Conservation (phyloP, 92 coral and sea anemone genomes). For the Porites cylindrica region DNA sequence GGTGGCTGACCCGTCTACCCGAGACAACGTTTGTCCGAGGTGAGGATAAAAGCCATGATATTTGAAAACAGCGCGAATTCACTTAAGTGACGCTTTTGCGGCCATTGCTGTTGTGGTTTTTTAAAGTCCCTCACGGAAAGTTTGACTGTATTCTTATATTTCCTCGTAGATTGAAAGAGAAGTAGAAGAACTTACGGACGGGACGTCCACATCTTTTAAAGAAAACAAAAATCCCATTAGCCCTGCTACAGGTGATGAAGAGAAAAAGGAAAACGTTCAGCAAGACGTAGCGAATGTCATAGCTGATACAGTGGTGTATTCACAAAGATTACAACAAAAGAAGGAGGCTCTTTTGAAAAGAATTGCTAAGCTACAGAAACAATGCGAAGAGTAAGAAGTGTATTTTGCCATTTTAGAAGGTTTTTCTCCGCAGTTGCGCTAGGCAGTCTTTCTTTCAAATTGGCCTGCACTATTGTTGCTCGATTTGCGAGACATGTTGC, state of each 20-base stretch:
- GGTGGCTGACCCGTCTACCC: no score
- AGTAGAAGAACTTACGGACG: conserved; percentile 53
- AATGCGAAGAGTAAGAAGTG: conserved; percentile 73
- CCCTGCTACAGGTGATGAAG: conserved; percentile 27
- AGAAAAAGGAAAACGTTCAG: conserved; percentile 36
- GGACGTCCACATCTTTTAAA: conserved; percentile 13
- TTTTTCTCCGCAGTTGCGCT: no score
- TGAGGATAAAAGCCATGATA: no score
- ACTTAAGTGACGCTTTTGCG: no score
- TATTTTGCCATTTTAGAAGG: not conserved
- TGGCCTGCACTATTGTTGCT: no score
- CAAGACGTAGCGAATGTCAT: conserved; percentile 29
- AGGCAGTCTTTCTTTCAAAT: no score
- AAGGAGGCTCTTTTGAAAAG: conserved; percentile 65
- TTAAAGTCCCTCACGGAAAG: no score
- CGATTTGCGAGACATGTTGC: no score
- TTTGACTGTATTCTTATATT: no score
- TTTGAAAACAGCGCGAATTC: no score
- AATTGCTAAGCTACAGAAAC: conserved; percentile 75
- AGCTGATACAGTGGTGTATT: conserved; percentile 28
- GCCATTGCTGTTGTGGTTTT: no score
- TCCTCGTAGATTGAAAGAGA: conserved; percentile 88
- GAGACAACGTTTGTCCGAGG: no score
- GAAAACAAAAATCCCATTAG: conserved; percentile 45
- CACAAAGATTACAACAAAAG: conserved; percentile 53